Conservation (phyloP, 2,113 vertebrate species). For the Channa maculata region DNA sequence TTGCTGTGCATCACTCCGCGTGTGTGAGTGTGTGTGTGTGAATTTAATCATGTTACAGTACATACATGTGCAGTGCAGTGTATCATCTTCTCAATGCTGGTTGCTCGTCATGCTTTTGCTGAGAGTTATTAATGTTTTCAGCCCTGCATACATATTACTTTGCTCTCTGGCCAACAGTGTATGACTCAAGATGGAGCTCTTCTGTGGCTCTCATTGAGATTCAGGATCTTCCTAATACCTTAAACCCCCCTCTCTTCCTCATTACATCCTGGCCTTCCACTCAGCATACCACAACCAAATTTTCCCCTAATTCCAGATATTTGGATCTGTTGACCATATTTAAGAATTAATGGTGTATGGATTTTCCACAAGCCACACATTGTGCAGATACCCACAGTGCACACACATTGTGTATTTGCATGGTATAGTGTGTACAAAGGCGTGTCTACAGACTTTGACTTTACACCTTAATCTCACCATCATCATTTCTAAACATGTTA, state of each 20-base stretch:
- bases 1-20: constrained; percentile 23
- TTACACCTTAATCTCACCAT: constrained; percentile 30
- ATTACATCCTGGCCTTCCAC: constrained; percentile 17
- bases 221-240: constrained; percentile 32
- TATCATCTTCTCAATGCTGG: constrained; percentile 6
- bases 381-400: neutral
- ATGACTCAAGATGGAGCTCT: constrained; percentile 42
- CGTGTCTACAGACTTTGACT: constrained; percentile 20
- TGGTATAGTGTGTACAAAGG: neutral
- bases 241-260: constrained; percentile 42
- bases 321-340: constrained; percentile 16
- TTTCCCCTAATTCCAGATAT: constrained; percentile 10
- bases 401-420: neutral
- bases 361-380: constrained; percentile 23
- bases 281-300: neutral
- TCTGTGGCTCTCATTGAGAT: constrained; percentile 20
- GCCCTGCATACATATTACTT: neutral
- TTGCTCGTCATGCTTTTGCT: constrained; percentile 22
- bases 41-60: constrained; percentile 35
- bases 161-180: constrained; percentile 15
- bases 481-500: constrained; percentile 49
- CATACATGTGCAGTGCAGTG: neutral
- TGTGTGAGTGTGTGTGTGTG: neutral
- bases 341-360: neutral
- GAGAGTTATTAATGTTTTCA: constrained; percentile 15